Evolutionary conservation across 2,113 vertebrate genomes (phyloP).

Genomic region (Prochilodus magdalenae): DNA sequence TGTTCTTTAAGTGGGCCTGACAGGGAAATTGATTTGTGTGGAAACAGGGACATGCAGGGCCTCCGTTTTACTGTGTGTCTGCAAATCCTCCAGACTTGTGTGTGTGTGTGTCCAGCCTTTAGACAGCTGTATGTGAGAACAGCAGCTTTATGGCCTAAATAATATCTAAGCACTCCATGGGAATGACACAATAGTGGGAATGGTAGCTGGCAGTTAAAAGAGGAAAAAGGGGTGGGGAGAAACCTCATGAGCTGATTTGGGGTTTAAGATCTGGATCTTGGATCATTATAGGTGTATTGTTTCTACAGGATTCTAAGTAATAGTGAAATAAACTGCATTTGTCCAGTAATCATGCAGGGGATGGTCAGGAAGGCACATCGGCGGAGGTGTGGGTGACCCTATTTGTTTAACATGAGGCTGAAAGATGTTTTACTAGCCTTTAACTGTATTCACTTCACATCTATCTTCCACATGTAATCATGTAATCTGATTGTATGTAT

Average conservation of each 20-base stretch:
- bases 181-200: background rate
- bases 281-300: background rate
- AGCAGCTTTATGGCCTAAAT: slow-evolving; percentile 21
- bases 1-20: slow-evolving; percentile 8
- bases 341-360: background rate
- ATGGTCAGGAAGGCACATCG: background rate
- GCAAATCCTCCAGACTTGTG: slow-evolving; percentile 2
- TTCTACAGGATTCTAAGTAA: background rate
- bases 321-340: background rate
- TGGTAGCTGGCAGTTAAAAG: background rate
- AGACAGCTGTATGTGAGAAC: background rate
- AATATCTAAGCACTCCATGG: background rate
- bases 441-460: no score
- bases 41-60: slow-evolving; percentile 22
- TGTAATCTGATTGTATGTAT: no score
- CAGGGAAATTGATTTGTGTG: slow-evolving; percentile 34
- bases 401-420: no score
- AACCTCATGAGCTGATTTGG: background rate
- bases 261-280: background rate
- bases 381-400: background rate
- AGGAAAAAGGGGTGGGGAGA: background rate
- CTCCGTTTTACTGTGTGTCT: slow-evolving; percentile 21
- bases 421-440: no score
- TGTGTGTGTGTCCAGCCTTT: background rate
- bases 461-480: background rate